These are phyloP conservation scores for Gymnocheta viridis DNA, from an alignment of 2,888 invertebrate genomes.

Conservation along the genomic window DNA sequence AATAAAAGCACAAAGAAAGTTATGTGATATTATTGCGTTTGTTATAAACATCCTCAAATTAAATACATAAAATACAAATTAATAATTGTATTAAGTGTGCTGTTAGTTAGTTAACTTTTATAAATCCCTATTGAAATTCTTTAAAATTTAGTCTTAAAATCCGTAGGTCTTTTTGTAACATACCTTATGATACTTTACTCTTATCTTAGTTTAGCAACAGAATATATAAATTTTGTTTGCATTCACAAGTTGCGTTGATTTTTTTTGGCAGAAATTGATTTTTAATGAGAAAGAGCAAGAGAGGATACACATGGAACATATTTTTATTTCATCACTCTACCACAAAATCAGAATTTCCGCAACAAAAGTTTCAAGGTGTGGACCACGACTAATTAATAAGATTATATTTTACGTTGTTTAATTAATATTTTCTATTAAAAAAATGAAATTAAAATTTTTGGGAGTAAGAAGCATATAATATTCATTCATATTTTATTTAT, in stretches of 20 bases:
- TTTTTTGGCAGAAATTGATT: too few species aligned
- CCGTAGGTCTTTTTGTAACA: background rate
- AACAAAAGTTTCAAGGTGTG: too few species aligned
- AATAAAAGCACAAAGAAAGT: too few species aligned
- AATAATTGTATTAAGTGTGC: background rate
- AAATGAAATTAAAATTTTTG: slow-evolving; percentile 16
- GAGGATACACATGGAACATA: too few species aligned
- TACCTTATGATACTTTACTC: background rate
- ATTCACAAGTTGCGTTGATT: too few species aligned
- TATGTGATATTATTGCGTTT: too few species aligned
- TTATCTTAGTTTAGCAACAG: slow-evolving; percentile 24
- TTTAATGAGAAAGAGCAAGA: too few species aligned
- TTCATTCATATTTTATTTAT: slow-evolving; percentile 46
- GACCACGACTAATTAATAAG: too few species aligned
- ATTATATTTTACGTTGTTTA: slow-evolving; percentile 20
- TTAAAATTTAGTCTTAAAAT: slow-evolving; percentile 1
- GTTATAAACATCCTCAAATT: too few species aligned
- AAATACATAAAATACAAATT: slow-evolving; percentile 4
- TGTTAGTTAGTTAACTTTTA: background rate
- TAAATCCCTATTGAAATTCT: background rate
- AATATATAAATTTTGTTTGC: slow-evolving; percentile 20
- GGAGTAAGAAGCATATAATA: slow-evolving; percentile 54
- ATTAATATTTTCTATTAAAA: slow-evolving; percentile 15
- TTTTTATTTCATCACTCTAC: too few species aligned
- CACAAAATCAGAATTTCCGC: too few species aligned